These are phyloP conservation scores for Todiramphus chloris DNA, from an alignment of 2,113 vertebrate species.

Conservation along the genomic window DNA sequence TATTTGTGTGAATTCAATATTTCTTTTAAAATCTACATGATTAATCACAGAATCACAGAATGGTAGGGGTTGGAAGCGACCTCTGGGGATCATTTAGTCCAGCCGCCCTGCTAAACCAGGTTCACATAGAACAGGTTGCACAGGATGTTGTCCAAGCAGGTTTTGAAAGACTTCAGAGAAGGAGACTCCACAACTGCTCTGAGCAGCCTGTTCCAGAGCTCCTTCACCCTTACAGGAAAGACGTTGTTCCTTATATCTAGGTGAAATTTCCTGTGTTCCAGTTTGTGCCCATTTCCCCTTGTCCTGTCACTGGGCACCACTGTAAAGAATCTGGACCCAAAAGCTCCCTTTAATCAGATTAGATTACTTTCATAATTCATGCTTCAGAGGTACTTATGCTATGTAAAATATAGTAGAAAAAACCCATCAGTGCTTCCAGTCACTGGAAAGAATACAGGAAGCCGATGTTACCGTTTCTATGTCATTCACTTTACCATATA, in stretches of 20 bases:
- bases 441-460: neutral
- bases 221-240: neutral
- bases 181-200: neutral
- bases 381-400: neutral
- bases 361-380: neutral
- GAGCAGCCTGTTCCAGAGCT: neutral
- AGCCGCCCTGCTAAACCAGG: neutral
- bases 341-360: neutral
- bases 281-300: neutral
- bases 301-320: neutral
- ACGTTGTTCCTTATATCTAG: neutral
- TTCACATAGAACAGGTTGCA: neutral
- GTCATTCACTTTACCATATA: conserved; percentile 4
- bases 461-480: conserved; percentile 12
- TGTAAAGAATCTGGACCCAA: neutral
- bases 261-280: neutral
- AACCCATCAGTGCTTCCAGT: neutral
- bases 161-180: neutral
- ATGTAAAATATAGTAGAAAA: neutral
- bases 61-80: neutral
- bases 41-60: neutral
- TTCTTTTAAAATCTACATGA: neutral
- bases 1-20: neutral
- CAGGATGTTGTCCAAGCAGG: neutral
- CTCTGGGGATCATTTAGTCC: neutral